Base-by-base conservation (phyloP, 92 coral and sea anemone species). In the Chrysogorgia sp. region DNA sequence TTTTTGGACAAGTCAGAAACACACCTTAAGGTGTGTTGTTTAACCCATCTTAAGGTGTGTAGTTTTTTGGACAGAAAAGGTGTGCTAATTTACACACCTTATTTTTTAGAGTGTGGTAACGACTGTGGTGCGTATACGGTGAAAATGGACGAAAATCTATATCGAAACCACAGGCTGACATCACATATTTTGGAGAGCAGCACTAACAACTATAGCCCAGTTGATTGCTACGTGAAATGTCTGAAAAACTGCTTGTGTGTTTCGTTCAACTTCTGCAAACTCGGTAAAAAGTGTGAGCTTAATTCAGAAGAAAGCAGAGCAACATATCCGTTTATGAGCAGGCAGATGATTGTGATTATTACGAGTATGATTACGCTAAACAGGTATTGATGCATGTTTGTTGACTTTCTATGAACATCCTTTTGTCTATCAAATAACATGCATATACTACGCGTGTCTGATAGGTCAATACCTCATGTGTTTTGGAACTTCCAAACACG, bases 251-350 rank as follows among this genome's bases (percentile, higher is more conserved):
- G 5, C 6, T 37, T 37, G 43, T 65, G 72, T 65, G 17, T 65
- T 19, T 65, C 72, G 1, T 65, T 37, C 35, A 65, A 65, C 17
- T 24, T 65, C n/a, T 65, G 72, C 31, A 65, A 65, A 37, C 43
- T 37, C 6, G 43, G 12, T 12, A 12, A 37, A 37, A 37, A 37
- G 43, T 12, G 12, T 37, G 5, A 5, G 43, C 43, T 37, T 37
- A 12, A 4, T 37, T 37, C 12, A 5, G 43, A 37, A 37, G 43
- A 37, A 37, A 12, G 12, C 43, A 35, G 8, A 65, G 48, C 53
- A 37, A 65, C 20, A 37, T 65, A 4, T 65, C 72, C 15, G 28
- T 65, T 1, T 65, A 37, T 31, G 72, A 65, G 24, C 15, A 7
- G 10, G 37, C 31, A 4, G 72, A 65, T 37, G 55, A 37, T 19